Base-by-base conservation (phyloP, 2,113 vertebrate species). In the Megaceryle torquata region DNA sequence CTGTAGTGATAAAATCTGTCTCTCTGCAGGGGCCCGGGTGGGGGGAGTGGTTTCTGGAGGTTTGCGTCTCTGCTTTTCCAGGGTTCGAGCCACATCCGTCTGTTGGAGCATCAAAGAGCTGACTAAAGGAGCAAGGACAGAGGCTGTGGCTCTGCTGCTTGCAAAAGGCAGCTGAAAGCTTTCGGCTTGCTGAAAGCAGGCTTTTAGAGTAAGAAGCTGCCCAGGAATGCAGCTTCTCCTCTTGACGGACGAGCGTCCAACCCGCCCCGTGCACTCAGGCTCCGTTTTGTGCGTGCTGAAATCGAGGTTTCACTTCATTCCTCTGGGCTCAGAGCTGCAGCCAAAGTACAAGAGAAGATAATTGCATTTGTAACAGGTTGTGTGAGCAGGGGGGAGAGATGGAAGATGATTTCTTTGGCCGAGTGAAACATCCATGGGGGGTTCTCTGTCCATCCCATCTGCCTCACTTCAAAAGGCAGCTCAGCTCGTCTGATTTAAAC, bases 1-100 rank as follows among this genome's bases (percentile, higher is more conserved):
- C 90, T 91, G 82, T 7, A 56, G 77, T 86, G 94, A 95, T 95
- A 88, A 96, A 96, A 94, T 96, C 94, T 90, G 85, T 10, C 61
- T 87, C 11, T 10, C 88, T 61, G 88, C 86, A 54, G 96, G 86
- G 95, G 86, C 89, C 89, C 85, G 12, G 88, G 74, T 91, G 54
- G 82, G 91, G 87, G 81, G 75, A 60, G 50, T 15, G 71, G 53
- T 94, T 83, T 46, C 21, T 24, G 69, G 6, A 18, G 51, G 6
- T 86, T 76, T 91, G 76, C 71, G 37, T 46, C 4, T 59, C 72
- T 78, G 81, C 82, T 35, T 41, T 22, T 10, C 31, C 2, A 82
- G 74, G 77, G 78, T 80, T 50, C 22, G 0, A 19, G 68, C 16
- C n/a, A 1, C 10, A 39, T 19, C 63, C 53, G 67, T 14, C 57